Evolutionary conservation across 1,140 invertebrate species (phyloP), one percentile per base, ranked within the genome.

Genomic region (Drosophila kepulauana): DNA sequence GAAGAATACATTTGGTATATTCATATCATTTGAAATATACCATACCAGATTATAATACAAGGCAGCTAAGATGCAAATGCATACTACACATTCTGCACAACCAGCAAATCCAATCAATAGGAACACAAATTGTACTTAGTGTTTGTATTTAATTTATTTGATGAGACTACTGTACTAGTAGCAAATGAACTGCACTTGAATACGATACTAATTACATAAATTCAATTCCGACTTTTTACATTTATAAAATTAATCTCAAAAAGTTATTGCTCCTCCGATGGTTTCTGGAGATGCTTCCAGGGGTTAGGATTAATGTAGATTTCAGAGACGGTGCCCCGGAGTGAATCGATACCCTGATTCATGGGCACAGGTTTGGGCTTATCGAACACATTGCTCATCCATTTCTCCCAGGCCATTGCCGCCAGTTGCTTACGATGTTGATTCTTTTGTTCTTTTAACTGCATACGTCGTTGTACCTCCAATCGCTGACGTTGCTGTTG

Each of bases 311-410:
- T 91, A 0, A 82, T 35, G 25, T 79, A 91, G 0, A 91, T 25
- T 1, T 58, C 43, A 0, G 89, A 87, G 10, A 91, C 49, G 6
- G 79, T 84, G 25, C 77, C 85, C 0, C 82, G 79, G 43, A 91
- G 41, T 1, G 85, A 84, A 35, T 82, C 58, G 3, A 91, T 16
- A 10, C 89, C 89, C 57, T 87, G 75, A 48, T 90, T 90, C 10
- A 91, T 28, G 6, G 89, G 89, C 20, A 91, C 89, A 11, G 89
- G 89, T 54, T 87, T 91, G 4, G 89, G 85, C 13, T 87, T 90
- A 2, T 35, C 49, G 7, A 56, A 35, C 5, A 80, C 81, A 3
- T 67, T 79, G 51, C 59, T 62, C 10, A 89, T 81, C 85, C 85
- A 89, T 6, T 61, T 70, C 7, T 75, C 10, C 63, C 72, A 85